phyloP scores from a whole-genome alignment of 1,140 invertebrate species.

The Bombus ignitus region DNA sequence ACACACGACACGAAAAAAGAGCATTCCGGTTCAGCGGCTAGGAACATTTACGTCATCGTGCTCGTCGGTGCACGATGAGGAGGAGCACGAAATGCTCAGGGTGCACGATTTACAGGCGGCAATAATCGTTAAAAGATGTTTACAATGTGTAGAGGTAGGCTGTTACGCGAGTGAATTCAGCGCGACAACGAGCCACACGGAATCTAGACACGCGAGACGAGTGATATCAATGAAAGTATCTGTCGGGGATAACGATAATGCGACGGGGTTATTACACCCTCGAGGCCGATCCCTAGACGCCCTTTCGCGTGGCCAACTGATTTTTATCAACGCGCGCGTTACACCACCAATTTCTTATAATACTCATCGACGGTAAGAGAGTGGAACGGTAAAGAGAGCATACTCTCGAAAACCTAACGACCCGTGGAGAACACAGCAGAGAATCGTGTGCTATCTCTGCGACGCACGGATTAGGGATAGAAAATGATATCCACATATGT shows the following conservation, averaged over 20 bases:
- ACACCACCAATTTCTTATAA: constrained; percentile 55
- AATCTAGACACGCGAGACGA: constrained; percentile 23
- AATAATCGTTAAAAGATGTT: constrained; percentile 34
- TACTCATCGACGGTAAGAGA: constrained; percentile 34
- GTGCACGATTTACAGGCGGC: constrained; percentile 5
- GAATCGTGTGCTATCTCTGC: neutral
- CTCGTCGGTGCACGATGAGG: neutral
- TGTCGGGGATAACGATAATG: constrained; percentile 53
- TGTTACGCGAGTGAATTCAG: neutral
- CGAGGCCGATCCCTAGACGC: constrained; percentile 28
- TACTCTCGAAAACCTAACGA: constrained; percentile 57
- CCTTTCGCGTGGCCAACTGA: constrained; percentile 62
- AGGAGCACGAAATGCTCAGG: neutral
- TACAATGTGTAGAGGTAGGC: constrained; percentile 13
- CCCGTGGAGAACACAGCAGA: constrained; percentile 13
- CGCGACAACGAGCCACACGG: constrained; percentile 25
- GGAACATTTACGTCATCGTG: neutral
- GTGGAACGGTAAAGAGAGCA: neutral
- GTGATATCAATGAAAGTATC: constrained; percentile 45
- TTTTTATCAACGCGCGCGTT: constrained; percentile 63
- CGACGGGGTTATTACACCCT: constrained; percentile 41
- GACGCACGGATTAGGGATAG: constrained; percentile 45
- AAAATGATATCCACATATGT: constrained; percentile 35
- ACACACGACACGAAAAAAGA: neutral
- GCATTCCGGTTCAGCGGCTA: neutral